Percentiles rank a stretch among this genome's conserved stretches.
Conservation (phyloP, 2,113 vertebrate genomes). For the Phainopepla nitens region DNA sequence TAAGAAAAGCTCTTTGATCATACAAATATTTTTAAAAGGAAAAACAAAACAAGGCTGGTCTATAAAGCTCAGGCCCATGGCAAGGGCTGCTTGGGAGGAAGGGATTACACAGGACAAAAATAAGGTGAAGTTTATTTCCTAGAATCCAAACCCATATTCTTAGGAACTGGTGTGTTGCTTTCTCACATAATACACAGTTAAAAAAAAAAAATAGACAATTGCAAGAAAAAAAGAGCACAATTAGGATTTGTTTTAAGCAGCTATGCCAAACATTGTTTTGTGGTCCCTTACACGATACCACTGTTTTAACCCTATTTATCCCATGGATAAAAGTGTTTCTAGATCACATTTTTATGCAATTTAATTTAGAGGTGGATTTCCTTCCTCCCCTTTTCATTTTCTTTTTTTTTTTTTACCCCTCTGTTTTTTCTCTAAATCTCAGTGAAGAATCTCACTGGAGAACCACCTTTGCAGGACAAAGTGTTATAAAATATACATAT, state of each 20-base stretch:
- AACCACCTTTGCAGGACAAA: neutral
- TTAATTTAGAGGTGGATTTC: neutral
- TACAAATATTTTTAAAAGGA: slow-evolving; percentile 39
- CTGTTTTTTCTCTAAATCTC: neutral
- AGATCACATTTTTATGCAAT: neutral
- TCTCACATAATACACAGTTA: neutral
- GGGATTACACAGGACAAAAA: neutral
- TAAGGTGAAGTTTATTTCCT: neutral
- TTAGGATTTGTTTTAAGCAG: neutral
- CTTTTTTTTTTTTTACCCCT: rapidly evolving
- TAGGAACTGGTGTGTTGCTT: neutral
- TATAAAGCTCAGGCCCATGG: neutral
- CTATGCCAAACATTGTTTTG: neutral
- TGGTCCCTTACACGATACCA: neutral
- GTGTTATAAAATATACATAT: neutral
- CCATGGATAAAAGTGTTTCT: neutral
- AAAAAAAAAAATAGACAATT: neutral
- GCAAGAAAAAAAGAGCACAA: neutral
- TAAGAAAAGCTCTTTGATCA: slow-evolving; percentile 25
- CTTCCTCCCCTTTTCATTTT: rapidly evolving
- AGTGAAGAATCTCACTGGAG: neutral
- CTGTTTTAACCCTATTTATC: neutral
- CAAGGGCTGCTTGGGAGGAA: neutral
- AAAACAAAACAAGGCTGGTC: neutral
- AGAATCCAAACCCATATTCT: neutral